Conservation (phyloP, 2,888 invertebrate species). For the Luperina nickerlii region DNA sequence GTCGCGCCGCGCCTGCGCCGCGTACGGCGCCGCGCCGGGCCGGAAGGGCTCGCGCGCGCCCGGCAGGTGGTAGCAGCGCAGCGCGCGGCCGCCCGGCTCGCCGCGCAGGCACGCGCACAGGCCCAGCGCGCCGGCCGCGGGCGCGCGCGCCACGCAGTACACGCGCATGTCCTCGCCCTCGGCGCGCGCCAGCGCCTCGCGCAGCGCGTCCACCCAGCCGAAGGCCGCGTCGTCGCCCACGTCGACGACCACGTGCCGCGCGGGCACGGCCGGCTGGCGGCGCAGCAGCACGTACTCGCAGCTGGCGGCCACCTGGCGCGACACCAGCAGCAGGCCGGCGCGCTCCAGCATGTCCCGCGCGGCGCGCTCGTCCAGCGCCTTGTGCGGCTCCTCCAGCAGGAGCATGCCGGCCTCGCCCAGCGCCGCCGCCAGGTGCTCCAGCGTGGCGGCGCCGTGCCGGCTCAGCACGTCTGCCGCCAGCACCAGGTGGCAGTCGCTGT, state of each 20-base stretch:
- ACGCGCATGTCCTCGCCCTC: conserved; percentile 91
- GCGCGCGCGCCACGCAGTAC: conserved; percentile 92
- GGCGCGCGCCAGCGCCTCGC: conserved; percentile 93
- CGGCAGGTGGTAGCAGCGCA: conserved; percentile 93
- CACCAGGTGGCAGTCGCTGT: conserved; percentile 92
- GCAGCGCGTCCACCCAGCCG: conserved; percentile 95
- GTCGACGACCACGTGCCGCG: conserved; percentile 89
- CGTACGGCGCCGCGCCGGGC: conserved; percentile 90
- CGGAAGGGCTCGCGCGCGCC: conserved; percentile 91
- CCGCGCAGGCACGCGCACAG: conserved; percentile 96
- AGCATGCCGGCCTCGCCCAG: conserved; percentile 93
- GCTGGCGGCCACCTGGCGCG: conserved; percentile 91
- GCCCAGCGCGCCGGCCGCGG: conserved; percentile 95
- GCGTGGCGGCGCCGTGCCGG: conserved; percentile 87
- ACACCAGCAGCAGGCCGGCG: conserved; percentile 79
- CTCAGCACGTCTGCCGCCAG: conserved; percentile 92
- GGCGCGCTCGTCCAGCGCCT: conserved; percentile 83
- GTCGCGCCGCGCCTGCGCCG: conserved; percentile 93
- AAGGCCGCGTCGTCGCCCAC: conserved; percentile 92
- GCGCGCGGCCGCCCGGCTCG: conserved; percentile 95
- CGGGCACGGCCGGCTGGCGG: conserved; percentile 82
- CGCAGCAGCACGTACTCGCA: conserved; percentile 93
- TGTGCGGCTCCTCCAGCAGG: conserved; percentile 92
- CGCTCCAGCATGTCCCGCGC: conserved; percentile 77
- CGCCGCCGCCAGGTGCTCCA: conserved; percentile 91